phyloP scores from a whole-genome alignment of 2,113 vertebrate genomes.

The Sapayoa aenigma region DNA sequence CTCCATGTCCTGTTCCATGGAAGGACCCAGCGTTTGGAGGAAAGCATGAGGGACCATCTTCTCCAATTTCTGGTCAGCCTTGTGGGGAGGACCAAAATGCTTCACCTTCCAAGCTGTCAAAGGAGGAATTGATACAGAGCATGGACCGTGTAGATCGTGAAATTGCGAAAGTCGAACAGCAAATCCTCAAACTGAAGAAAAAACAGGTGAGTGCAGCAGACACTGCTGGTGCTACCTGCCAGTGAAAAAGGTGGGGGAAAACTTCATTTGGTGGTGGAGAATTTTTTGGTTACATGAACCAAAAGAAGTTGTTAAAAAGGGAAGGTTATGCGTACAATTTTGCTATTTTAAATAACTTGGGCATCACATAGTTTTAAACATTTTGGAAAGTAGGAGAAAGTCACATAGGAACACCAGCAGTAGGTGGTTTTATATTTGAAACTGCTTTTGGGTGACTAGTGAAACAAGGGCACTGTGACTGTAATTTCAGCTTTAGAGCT shows the following conservation, averaged over 20 bases:
- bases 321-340: background rate
- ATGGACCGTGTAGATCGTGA: slow-evolving; percentile 98
- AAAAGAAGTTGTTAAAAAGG: background rate
- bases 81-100: slow-evolving; percentile 90
- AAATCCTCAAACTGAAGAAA: slow-evolving; percentile 97
- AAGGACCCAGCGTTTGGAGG: slow-evolving; percentile 87
- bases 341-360: background rate
- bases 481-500: slow-evolving; percentile 27
- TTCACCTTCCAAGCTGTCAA: slow-evolving; percentile 97
- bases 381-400: background rate
- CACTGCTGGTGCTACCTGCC: background rate
- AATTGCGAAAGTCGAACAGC: slow-evolving; percentile 98
- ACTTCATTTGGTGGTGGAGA: background rate
- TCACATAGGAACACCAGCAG: background rate
- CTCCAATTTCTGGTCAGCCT: slow-evolving; percentile 80
- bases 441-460: background rate
- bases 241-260: background rate
- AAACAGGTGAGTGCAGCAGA: slow-evolving; percentile 84
- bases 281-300: background rate
- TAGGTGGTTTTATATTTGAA: background rate
- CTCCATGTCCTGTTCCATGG: background rate
- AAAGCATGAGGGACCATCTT: slow-evolving; percentile 84
- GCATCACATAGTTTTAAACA: fast-evolving
- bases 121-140: slow-evolving; percentile 98
- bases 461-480: slow-evolving; percentile 15